Base-by-base conservation (phyloP, 2,113 vertebrate species). In the Ammodytes dubius region DNA sequence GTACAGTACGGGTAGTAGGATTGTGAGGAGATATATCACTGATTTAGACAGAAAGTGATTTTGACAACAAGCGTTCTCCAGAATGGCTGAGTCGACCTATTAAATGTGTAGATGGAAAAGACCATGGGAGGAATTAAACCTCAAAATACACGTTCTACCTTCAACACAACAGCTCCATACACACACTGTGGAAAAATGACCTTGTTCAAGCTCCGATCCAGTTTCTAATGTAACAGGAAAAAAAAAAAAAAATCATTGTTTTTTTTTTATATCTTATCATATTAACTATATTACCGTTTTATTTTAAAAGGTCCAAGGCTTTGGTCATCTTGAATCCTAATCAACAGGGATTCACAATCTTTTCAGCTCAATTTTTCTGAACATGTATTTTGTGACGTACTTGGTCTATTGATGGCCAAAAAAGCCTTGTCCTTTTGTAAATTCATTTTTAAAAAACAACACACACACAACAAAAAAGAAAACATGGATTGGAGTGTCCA, bases 51-150 rank as follows among this genome's bases (percentile, higher is more conserved):
- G 27, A 27, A 27, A 27, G 27, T 27, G 27, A 27, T 27, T 27
- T 27, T 27, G 27, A 27, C 27, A 27, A 27, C 27, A 27, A 27
- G 27, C 27, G 2, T 27, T 27, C 27, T 27, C 27, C 27, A 27
- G 27, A 27, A 27, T 27, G 27, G 27, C 52, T 80, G 37, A 27
- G 54, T 66, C 50, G 77, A 68, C 53, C 50, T 42, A 60, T 66
- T 43, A 58, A 43, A 46, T 54, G 61, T 47, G 76, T 17, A 59
- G 81, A 70, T 70, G 66, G 57, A 70, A 27, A 12, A 27, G 59
- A 52, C 70, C 7, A n/a, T 10, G n/a, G 14, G 56, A 9, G 49
- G 46, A 8, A 59, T 19, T 15, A 15, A 67, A 71, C 53, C 15
- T 77, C 2, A 56, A 47, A 39, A 59, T 14, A 57, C 65, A 53